Percentiles rank a stretch among this genome's conserved stretches.
These are phyloP conservation scores for Himantopus leucocephalus DNA, from an alignment of 2,113 vertebrate genomes.

Conservation along the genomic window DNA sequence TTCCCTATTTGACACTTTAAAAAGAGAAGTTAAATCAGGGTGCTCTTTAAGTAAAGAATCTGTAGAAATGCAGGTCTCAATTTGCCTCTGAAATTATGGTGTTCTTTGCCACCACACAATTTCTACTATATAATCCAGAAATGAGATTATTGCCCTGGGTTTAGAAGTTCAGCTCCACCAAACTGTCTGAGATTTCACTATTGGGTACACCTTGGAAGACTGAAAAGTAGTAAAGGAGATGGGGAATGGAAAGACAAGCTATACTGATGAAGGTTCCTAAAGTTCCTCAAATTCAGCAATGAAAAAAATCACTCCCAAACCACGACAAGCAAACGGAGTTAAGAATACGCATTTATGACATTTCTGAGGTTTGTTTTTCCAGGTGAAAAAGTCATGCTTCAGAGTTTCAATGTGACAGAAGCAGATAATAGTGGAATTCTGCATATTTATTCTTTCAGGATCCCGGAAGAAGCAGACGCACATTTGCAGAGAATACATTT, in stretches of 20 bases:
- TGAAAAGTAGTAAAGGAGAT: not conserved
- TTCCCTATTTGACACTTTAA: not conserved
- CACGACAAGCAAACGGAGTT: not conserved
- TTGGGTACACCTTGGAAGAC: not conserved
- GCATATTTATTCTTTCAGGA: not conserved
- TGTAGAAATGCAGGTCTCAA: not conserved
- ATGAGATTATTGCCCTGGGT: not conserved
- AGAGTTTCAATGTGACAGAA: not conserved
- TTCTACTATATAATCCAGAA: slow-evolving; percentile 7
- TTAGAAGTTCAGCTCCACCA: not conserved
- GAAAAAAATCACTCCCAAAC: not conserved
- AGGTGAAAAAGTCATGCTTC: not conserved
- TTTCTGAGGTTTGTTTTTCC: not conserved
- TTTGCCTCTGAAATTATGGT: slow-evolving; percentile 8
- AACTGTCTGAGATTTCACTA: not conserved
- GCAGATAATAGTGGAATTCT: not conserved
- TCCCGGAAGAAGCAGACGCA: not conserved
- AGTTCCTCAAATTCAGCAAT: not conserved
- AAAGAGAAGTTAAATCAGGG: not conserved
- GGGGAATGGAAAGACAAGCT: not conserved
- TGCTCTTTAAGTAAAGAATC: not conserved
- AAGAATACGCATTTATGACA: not conserved
- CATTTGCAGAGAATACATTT: not conserved
- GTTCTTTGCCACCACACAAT: not conserved
- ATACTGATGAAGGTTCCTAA: not conserved